A percentile compares a stretch with the other conserved stretches of the same genome.
Evolutionary conservation across 2,113 vertebrate species (phyloP).

Genomic region (Hypanus sabinus): DNA sequence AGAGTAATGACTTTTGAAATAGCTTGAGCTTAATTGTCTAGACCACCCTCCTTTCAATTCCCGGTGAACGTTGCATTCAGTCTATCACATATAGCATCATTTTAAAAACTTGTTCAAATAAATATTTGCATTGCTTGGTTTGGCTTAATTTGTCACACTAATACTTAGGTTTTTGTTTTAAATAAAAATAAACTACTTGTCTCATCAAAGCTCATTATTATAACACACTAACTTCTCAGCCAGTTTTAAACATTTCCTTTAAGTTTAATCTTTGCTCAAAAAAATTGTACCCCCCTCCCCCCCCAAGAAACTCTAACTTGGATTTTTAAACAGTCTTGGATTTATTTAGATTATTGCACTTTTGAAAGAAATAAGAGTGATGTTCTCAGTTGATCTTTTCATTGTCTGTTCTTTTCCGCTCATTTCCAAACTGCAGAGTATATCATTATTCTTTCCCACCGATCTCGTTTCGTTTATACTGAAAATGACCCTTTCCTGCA

Average conservation of each 20-base stretch:
- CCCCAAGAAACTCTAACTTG: neutral
- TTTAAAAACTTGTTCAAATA: neutral
- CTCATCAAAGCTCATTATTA: neutral
- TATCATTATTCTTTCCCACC: no score
- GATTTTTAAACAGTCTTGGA: neutral
- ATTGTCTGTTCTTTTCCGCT: no score
- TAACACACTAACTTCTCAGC: neutral
- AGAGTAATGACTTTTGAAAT: neutral
- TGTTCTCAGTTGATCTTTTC: neutral
- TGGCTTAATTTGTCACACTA: neutral
- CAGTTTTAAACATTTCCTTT: neutral
- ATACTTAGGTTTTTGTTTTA: neutral
- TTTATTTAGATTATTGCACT: neutral
- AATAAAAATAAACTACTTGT: neutral
- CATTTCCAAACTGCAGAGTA: no score
- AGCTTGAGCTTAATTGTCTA: neutral
- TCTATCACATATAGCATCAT: neutral
- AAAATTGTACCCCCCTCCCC: neutral
- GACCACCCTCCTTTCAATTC: neutral
- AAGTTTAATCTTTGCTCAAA: neutral
- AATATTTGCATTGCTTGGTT: neutral
- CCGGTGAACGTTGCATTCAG: neutral
- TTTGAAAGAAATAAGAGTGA: neutral
- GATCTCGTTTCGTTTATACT: no score
- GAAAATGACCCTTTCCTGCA: no score